Evolutionary conservation across 2,888 invertebrate species (phyloP), one percentile per base, ranked within the genome.

Genomic region (Tachina lurida): DNA sequence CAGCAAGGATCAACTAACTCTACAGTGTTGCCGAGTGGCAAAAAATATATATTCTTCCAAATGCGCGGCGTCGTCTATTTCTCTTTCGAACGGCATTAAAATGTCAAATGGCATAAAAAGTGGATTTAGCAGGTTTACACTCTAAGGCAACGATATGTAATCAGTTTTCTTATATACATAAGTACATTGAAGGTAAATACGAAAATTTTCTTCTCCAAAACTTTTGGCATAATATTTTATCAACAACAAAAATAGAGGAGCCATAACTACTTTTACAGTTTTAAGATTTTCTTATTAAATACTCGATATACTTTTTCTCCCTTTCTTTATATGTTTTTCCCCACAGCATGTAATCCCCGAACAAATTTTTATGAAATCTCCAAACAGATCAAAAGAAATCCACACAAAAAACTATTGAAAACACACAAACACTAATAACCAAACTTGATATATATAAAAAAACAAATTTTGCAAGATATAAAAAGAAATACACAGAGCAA

Each of bases 311-410:
- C 31, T 31, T 63, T 17, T 54, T 43, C 31, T 65, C 62, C 43
- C 19, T 22, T 65, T 73, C 45, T 22, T 31, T 15, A 9, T 19
- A 41, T 58, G 2, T 15, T 68, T 62, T 74, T 63, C 7, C 10
- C 3, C 31, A 31, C 31, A 74, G 77, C 77, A 81, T 45, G 70
- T 81, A 85, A 85, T 85, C 84, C 84, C 84, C 31, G n/a, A 78
- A 68, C 84, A 85, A 85, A 85, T 85, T 81, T 78, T 80, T 81
- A 77, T 75, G 70, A 78, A 85, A 85, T 81, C 84, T 81, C 81
- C 74, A 78, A 81, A 81, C 81, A 77, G 74, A 85, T 81, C 74
- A 81, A 81, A 73, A 43, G 9, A 17, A 73, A 78, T 49, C 49
- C 17, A n/a, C 54, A 70, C 19, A 54, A 47, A 54, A 74, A 74